Evolutionary conservation across 2,113 vertebrate genomes (phyloP).

Genomic region (Pygoscelis adeliae): DNA sequence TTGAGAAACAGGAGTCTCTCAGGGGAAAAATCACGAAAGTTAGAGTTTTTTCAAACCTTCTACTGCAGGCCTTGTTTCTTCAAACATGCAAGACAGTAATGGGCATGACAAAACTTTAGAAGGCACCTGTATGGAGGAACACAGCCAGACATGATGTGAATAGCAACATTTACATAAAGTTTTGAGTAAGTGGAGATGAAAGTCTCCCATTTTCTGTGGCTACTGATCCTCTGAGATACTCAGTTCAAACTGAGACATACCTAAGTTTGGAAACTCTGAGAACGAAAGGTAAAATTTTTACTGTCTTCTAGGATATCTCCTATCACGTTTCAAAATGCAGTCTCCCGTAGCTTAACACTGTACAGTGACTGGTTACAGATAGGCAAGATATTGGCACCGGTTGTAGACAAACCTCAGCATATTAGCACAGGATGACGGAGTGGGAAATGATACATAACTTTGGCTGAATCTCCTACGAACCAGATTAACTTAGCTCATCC

Average conservation of each 20-base stretch:
- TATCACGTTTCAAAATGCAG: background rate
- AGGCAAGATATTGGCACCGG: background rate
- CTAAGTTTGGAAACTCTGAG: background rate
- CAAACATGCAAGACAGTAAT: background rate
- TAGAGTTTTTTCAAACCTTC: background rate
- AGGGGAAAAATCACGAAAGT: background rate
- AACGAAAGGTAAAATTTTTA: background rate
- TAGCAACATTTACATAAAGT: background rate
- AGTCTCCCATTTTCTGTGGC: background rate
- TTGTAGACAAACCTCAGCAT: background rate
- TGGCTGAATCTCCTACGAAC: background rate
- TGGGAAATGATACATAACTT: background rate
- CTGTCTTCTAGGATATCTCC: background rate
- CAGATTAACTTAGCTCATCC: background rate
- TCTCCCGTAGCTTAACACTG: background rate
- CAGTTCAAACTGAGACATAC: background rate
- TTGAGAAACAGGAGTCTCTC: background rate
- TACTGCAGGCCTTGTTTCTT: background rate
- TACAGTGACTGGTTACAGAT: background rate
- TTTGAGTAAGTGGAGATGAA: background rate
- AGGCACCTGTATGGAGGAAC: background rate
- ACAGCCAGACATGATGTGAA: background rate
- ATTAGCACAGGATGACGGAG: background rate
- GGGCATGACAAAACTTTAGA: background rate
- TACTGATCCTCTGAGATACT: background rate